Base-by-base conservation (phyloP, 2,888 invertebrate genomes). In the Ophioninae sp. region DNA sequence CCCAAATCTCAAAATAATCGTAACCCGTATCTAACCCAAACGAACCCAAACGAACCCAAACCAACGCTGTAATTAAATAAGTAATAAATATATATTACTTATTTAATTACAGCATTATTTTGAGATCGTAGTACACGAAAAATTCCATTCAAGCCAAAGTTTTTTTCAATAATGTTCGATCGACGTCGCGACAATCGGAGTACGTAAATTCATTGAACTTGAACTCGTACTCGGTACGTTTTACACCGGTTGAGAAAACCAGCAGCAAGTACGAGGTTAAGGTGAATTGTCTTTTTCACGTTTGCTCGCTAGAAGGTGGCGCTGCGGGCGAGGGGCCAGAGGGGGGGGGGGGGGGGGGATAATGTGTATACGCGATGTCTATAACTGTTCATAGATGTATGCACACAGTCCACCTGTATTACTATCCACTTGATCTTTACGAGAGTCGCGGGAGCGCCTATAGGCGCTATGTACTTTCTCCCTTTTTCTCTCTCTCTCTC, bases 351-450 rank as follows among this genome's bases (percentile, higher is more conserved):
- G 3, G 30, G 39, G 21, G 21, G 6, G 5, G 5, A n/a, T 50
- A 57, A 17, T 21, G 21, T 72, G 20, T 61, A 8, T 6, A 6
- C 3, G 6, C 6, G 39, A 67, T 41, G 67, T 41, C 39, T 41
- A 39, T 76, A 68, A n/a, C 10, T 68, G 20, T 41, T n/a, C 21
- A 57, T 69, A 23, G 57, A n/a, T 1, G 21, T 67, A 41, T 57
- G 21, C 20, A 39, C 41, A 67, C 41, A 62, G n/a, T 79, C 65
- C 72, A 72, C 72, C 72, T 72, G 79, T 44, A 13, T 73, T 57
- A 57, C 64, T 39, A 64, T 65, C 59, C 59, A 61, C 65, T 59
- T 50, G 67, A 73, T 67, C 50, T 73, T 67, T 61, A 21, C 68
- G 50, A 73, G 73, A 64, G n/a, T 70, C 59, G 20, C n/a, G 50